Base-by-base conservation (phyloP, 1,140 invertebrate genomes). In the Zaprionus inermis region DNA sequence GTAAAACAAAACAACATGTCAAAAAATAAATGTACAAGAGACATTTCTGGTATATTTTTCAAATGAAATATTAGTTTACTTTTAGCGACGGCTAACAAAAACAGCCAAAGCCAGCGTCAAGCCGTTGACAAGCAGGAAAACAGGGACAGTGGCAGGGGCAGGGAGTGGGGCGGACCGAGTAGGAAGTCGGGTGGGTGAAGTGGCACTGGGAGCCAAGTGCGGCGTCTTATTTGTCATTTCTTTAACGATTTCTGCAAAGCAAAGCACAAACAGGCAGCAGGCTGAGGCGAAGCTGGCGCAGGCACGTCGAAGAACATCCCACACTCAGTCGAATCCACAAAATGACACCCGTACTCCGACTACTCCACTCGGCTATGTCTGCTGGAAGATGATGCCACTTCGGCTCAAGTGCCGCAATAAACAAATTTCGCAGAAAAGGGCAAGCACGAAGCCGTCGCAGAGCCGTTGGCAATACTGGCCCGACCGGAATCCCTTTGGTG, bases 21-120 rank as follows among this genome's bases (percentile, higher is more conserved):
- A 86, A 86, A 79, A 76, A 82, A 88, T 88, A 86, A 86, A 86
- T 86, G 82, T 86, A 86, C 82, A 88, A 86, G 88, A 82, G 83
- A 86, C 82, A 88, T 86, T 79, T 76, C 82, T 88, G 82, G 79
- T 74, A 74, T 86, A 86, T 86, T 86, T 82, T 79, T 82, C 83
- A 86, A 86, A 88, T 88, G 83, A 88, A 88, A 83, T 88, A 88
- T 88, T 88, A 89, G 83, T 88, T 88, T 88, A 88, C 83, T 88
- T 88, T 89, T 79, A 78, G 84, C 76, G 70, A 78, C 74, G 78
- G 66, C 80, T 49, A 61, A 64, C 34, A 67, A 28, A 30, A 34
- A 44, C 34, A 55, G 63, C 63, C 44, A 70, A 65, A 69, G 74
- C 41, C 81, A 77, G 78, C 83, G 82, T 85, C 82, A 86, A 86